Base-by-base conservation (phyloP, 2,888 invertebrate genomes). In the Drosophila crucigera region DNA sequence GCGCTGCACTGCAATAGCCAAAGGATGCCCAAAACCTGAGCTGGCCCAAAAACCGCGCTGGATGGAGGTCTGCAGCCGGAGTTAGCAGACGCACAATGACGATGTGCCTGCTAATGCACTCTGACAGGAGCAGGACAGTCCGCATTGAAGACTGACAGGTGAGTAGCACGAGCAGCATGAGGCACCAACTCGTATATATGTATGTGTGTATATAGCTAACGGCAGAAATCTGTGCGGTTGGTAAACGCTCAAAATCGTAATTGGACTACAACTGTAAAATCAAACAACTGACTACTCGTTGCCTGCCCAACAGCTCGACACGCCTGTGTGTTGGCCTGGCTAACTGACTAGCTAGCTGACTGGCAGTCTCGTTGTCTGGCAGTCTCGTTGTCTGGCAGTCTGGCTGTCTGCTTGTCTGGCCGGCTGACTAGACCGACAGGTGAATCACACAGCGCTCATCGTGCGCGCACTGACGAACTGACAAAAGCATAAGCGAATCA, bases 401-500 rank as follows among this genome's bases (percentile, higher is more conserved):
- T 28, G 33, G 4, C 2, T 9, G 25, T 6, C 9, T 6, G 25
- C 25, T 25, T 9, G 37, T 7, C 10, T 14, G 37, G 39, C 25
- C 11, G 55, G 47, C 50, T 35, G 64, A 55, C 53, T 67, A 22
- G 41, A 64, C 65, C 75, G 76, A 71, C 72, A 77, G 80, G 77
- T 80, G 80, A 71, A 68, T 70, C 64, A 67, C 64, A 73, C 10
- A 47, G 47, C 14, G 22, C 58, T 64, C 58, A 66, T 59, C 70
- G 75, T 69, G 71, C 53, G 71, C 63, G 54, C 64, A 67, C 78
- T 78, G 78, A 78, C 78, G 78, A 89, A 76, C 92, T 85, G 90
- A 92, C 92, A 92, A 92, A 92, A 85, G 90, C 82, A 91, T 92
- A 92, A 92, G 82, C 92, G 88, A 91, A 92, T 92, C 92, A 92